Percentiles rank a stretch among this genome's conserved stretches.
phyloP scores from a whole-genome alignment of 1,140 invertebrate genomes.

The Eulimnadia texana region DNA sequence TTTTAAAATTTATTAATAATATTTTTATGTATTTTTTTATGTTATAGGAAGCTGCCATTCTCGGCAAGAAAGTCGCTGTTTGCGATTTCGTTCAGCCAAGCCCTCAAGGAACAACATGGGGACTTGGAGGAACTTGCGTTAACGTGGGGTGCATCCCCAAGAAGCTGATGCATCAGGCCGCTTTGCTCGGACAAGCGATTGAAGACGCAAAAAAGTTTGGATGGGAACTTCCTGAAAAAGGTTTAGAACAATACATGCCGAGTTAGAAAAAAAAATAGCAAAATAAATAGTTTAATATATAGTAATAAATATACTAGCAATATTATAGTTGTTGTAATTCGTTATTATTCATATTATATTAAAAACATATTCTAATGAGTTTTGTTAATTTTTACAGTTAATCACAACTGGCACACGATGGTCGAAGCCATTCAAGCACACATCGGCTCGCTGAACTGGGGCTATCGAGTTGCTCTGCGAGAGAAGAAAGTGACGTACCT shows the following conservation, averaged over 20 bases:
- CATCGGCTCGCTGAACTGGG: constrained; percentile 46
- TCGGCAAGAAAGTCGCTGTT: constrained; percentile 43
- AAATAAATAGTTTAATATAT: no score
- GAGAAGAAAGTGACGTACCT: constrained; percentile 46
- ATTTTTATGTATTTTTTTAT: background rate
- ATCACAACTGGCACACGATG: constrained; percentile 41
- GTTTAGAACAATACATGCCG: constrained; percentile 15
- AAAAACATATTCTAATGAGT: background rate
- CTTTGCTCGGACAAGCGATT: constrained; percentile 23
- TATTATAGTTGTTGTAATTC: no score
- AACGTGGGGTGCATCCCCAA: constrained; percentile 57
- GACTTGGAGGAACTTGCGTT: constrained; percentile 49
- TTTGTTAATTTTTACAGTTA: no score
- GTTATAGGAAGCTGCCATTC: constrained; percentile 31
- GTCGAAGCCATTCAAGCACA: constrained; percentile 40
- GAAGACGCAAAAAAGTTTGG: constrained; percentile 36
- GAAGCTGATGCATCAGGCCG: constrained; percentile 49
- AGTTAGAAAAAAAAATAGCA: background rate
- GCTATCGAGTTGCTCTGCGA: constrained; percentile 39
- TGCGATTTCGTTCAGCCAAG: constrained; percentile 46
- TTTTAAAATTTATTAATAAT: no score
- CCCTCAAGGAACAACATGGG: constrained; percentile 36
- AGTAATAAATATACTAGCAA: no score
- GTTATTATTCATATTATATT: no score
- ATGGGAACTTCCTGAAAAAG: constrained; percentile 33